Evolutionary conservation across 64 coral and sea anemone species (phyloP).

Genomic region (Pocillopora verrucosa): DNA sequence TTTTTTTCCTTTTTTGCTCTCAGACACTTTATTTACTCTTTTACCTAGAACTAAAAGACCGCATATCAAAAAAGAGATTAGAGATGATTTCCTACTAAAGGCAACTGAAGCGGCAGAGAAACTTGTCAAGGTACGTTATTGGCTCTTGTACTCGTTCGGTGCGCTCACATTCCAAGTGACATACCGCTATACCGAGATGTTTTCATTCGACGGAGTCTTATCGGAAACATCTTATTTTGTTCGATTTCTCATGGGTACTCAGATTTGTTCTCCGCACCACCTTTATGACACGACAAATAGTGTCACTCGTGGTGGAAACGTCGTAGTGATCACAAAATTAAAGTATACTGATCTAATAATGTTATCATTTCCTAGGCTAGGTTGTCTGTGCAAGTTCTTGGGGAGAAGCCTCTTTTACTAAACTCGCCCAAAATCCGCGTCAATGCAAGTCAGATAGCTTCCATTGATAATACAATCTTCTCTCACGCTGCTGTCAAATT

Average conservation of each 20-base stretch:
- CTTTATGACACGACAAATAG: too few relatives aligned
- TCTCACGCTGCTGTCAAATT: constrained; percentile 24
- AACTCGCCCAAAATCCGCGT: constrained; percentile 17
- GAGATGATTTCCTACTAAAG: background rate
- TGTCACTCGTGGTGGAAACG: too few relatives aligned
- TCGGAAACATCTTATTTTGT: too few relatives aligned
- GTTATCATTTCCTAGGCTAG: constrained; percentile 4
- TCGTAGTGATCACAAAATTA: too few relatives aligned
- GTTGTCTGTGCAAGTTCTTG: constrained; percentile 13
- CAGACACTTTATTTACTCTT: background rate
- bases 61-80: background rate
- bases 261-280: too few relatives aligned
- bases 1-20: background rate
- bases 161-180: background rate
- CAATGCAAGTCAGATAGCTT: background rate
- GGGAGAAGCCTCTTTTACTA: constrained; percentile 19
- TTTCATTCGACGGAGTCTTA: too few relatives aligned
- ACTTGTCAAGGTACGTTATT: constrained; percentile 14
- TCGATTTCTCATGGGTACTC: too few relatives aligned
- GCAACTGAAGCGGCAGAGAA: constrained; percentile 34
- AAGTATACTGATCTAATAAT: too few relatives aligned
- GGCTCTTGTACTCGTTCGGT: background rate
- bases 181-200: background rate
- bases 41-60: background rate
- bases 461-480: background rate